phyloP scores from a whole-genome alignment of 2,888 invertebrate genomes.

The Cyclophora punctaria region DNA sequence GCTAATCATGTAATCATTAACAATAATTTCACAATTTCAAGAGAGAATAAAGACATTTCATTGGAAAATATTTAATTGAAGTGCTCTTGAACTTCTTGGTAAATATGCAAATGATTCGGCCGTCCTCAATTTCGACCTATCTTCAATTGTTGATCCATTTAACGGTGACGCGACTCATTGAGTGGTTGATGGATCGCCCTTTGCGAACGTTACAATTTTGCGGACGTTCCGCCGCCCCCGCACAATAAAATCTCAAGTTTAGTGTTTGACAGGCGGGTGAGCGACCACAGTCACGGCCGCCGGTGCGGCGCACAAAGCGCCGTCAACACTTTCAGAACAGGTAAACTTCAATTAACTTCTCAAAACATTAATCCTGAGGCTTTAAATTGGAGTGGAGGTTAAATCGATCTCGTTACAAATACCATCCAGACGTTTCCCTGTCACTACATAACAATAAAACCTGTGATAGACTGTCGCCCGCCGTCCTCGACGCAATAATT shows the following conservation, averaged over 20 bases:
- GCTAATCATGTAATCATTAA: too few species aligned
- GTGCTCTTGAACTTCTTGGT: too few species aligned
- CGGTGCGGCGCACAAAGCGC: conserved; percentile 45
- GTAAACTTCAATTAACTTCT: conserved; percentile 65
- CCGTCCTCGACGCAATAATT: conserved; percentile 25
- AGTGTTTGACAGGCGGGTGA: conserved; percentile 50
- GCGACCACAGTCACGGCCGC: conserved; percentile 63
- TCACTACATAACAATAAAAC: conserved; percentile 45
- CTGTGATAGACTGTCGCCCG: conserved; percentile 40
- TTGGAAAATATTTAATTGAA: too few species aligned
- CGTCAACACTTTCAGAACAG: conserved; percentile 53
- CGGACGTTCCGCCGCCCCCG: conserved; percentile 53
- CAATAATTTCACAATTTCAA: too few species aligned
- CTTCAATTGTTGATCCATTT: conserved; percentile 22
- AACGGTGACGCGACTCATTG: conserved; percentile 29
- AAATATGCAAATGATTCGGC: too few species aligned
- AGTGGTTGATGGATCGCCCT: conserved; percentile 43
- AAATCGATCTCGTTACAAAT: conserved; percentile 47
- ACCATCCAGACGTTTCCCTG: conserved; percentile 48
- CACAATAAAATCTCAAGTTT: conserved; percentile 55
- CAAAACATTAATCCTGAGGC: conserved; percentile 45
- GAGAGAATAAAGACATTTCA: too few species aligned
- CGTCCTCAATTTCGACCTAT: conserved; percentile 16
- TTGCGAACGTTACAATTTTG: conserved; percentile 46
- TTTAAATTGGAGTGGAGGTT: conserved; percentile 20